Base-by-base conservation (phyloP, 2,797 vertebrate genomes). In the Steatocranus sp. region DNA sequence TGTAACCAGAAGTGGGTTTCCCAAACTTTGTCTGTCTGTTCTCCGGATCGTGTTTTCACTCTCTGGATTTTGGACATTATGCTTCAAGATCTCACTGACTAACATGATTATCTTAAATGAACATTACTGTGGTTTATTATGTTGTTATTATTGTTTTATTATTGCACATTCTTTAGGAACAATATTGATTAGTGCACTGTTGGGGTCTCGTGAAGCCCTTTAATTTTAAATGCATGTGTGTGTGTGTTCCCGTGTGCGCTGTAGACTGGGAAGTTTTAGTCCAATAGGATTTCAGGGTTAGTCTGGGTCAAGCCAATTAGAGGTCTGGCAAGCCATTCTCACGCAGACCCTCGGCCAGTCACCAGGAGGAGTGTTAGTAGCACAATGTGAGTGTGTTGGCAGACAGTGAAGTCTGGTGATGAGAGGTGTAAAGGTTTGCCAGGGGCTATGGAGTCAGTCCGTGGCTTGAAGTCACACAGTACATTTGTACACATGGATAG, bases 301-400 rank as follows among this genome's bases (percentile, higher is more conserved):
- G 92, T 95, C 93, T 94, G 93, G 95, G 96, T 97, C 96, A 96
- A 97, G 96, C 96, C 96, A 96, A 95, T 97, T 97, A 96, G 94
- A 93, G 93, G 96, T 92, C 96, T 98, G 94, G 94, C 92, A 95
- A 95, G 89, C 95, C 94, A 96, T 96, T 92, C 95, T 94, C 94
- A 96, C 95, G 91, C 93, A 92, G 74, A 25, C 93, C 87, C 89
- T 93, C 94, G 95, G 93, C 95, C 93, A 95, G 91, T 96, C 94
- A 95, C 92, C 76, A 84, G 90, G 89, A 86, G 86, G 91, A 87
- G 86, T 92, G 90, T 89, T 93, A 92, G 93, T 93, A 87, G 95
- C 94, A 91, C 83, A 58, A 54, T 79, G 78, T 82, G 78, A 61
- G 61, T 83, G 3, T 85, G 83, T 88, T 88, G 93, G 89, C 90